Percentiles rank a stretch among this genome's conserved stretches.
phyloP scores from a whole-genome alignment of 1,140 invertebrate species.

The Musca vetustissima region DNA sequence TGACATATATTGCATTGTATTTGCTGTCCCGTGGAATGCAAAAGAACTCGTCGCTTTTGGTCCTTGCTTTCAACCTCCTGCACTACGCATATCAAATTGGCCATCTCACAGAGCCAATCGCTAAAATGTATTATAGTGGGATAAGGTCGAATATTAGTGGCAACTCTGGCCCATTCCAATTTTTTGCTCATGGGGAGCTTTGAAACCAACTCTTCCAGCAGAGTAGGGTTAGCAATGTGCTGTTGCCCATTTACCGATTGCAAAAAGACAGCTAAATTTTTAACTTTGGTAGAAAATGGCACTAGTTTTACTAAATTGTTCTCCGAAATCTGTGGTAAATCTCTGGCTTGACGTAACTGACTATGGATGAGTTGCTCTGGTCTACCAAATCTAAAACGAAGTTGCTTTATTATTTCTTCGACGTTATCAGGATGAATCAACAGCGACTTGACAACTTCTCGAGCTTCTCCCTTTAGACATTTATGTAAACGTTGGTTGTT shows the following conservation, averaged over 20 bases:
- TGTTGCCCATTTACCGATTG: slow-evolving; percentile 24
- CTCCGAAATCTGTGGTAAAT: slow-evolving; percentile 25
- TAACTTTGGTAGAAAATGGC: background rate
- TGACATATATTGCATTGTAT: slow-evolving; percentile 18
- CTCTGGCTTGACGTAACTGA: slow-evolving; percentile 12
- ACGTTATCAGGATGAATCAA: slow-evolving; percentile 26
- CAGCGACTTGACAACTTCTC: slow-evolving; percentile 4
- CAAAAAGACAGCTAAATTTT: background rate
- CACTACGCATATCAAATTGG: background rate
- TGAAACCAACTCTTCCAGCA: slow-evolving; percentile 13
- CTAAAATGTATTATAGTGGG: slow-evolving; percentile 16
- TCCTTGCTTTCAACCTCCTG: slow-evolving; percentile 9
- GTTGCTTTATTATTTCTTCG: slow-evolving; percentile 12
- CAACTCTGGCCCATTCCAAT: slow-evolving; percentile 22
- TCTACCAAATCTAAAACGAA: slow-evolving; percentile 23
- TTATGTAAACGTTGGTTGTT: slow-evolving; percentile 15
- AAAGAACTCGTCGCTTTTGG: background rate
- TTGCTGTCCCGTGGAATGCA: background rate
- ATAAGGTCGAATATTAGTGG: slow-evolving; percentile 6
- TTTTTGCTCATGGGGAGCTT: slow-evolving; percentile 23
- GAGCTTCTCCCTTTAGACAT: slow-evolving; percentile 13
- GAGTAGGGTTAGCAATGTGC: background rate
- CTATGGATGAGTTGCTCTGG: slow-evolving; percentile 16
- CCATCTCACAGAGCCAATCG: background rate
- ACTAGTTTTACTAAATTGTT: slow-evolving; percentile 13